phyloP scores from a whole-genome alignment of 2,113 vertebrate species.

The Elephantulus edwardii region DNA sequence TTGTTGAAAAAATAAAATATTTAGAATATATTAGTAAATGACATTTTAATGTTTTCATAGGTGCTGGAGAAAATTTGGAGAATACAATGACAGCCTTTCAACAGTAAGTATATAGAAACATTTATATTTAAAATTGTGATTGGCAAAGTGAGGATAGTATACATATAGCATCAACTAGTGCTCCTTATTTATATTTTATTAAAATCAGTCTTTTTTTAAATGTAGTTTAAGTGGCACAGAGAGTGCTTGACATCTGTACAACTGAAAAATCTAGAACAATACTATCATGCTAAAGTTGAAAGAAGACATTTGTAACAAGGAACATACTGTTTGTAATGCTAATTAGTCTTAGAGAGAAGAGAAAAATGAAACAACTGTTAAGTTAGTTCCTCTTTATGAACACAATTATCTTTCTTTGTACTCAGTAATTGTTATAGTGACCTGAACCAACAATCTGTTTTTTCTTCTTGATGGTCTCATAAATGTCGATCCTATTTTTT shows the following conservation, averaged over 20 bases:
- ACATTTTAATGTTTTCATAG: slow-evolving; percentile 82
- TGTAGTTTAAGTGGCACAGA: slow-evolving; percentile 46
- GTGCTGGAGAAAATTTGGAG: slow-evolving; percentile 97
- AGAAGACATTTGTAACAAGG: slow-evolving; percentile 61
- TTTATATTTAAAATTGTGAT: slow-evolving; percentile 35
- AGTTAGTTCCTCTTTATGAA: slow-evolving; percentile 28
- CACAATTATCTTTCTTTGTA: neutral
- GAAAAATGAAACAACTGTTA: slow-evolving; percentile 52
- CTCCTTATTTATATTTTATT: slow-evolving; percentile 42
- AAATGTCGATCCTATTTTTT: slow-evolving; percentile 10
- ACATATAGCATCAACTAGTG: neutral
- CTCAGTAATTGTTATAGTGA: slow-evolving; percentile 15
- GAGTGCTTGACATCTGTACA: slow-evolving; percentile 38
- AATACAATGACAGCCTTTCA: slow-evolving; percentile 98
- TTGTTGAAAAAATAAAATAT: slow-evolving; percentile 28
- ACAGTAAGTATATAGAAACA: slow-evolving; percentile 89
- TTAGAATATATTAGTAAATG: slow-evolving; percentile 41
- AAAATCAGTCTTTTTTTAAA: neutral
- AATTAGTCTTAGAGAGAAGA: slow-evolving; percentile 60
- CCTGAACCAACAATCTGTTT: neutral
- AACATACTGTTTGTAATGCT: slow-evolving; percentile 64
- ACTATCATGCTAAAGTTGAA: slow-evolving; percentile 46
- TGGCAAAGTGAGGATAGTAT: neutral
- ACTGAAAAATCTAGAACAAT: slow-evolving; percentile 51
- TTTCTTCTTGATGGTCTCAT: slow-evolving; percentile 3